Percentiles rank a stretch among this genome's conserved stretches.
phyloP scores from a whole-genome alignment of 2,797 vertebrate species.

The Platyrinchus mystaceus region DNA sequence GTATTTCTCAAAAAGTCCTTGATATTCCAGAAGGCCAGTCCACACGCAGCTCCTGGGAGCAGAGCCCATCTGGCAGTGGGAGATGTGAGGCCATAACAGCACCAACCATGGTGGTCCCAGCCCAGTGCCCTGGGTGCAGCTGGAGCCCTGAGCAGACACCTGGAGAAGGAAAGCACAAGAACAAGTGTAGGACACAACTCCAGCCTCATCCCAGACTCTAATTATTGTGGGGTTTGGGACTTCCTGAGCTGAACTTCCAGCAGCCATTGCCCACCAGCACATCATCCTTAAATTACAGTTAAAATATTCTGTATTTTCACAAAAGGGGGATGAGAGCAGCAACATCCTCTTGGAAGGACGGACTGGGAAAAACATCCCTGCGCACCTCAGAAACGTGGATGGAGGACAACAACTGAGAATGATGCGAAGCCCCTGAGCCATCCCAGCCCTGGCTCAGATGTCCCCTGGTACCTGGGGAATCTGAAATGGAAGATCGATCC shows the following conservation, averaged over 20 bases:
- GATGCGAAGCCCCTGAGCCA: neutral
- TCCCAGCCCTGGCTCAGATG: neutral
- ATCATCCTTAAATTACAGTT: neutral
- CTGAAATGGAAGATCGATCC: fast-evolving
- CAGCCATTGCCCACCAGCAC: neutral
- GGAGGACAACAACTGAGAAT: neutral
- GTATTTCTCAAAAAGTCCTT: neutral
- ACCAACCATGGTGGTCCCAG: neutral
- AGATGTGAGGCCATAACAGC: neutral
- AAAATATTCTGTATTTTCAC: neutral
- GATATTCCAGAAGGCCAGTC: neutral
- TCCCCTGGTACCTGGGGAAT: neutral
- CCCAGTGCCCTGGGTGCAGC: neutral
- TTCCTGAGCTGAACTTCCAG: neutral
- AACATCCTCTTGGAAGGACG: neutral
- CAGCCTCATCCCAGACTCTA: neutral
- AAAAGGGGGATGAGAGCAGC: neutral
- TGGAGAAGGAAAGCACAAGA: neutral
- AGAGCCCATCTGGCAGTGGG: neutral
- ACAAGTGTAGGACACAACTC: neutral
- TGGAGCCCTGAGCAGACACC: neutral
- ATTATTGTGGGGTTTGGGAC: neutral
- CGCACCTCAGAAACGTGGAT: neutral
- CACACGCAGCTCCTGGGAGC: fast-evolving
- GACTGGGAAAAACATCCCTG: neutral